Conservation (phyloP, 2,113 vertebrate species). For the Corythornis cristatus region DNA sequence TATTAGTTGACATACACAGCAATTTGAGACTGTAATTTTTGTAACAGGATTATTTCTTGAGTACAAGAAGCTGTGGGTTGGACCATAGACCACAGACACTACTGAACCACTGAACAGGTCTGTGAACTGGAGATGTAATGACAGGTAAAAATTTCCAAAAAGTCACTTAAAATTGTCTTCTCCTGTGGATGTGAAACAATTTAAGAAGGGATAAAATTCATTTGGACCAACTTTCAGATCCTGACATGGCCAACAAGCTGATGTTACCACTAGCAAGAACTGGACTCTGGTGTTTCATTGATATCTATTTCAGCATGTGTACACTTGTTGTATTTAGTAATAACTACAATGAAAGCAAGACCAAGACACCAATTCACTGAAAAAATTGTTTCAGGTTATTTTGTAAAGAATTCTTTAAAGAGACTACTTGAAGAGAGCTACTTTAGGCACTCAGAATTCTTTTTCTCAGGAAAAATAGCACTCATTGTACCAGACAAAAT, state of each 20-base stretch:
- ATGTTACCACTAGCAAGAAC: background rate
- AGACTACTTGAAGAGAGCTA: background rate
- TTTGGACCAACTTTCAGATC: background rate
- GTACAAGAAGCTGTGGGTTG: background rate
- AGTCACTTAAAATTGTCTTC: background rate
- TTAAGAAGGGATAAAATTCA: background rate
- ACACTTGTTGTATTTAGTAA: background rate
- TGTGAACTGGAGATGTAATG: background rate
- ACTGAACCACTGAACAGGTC: background rate
- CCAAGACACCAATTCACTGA: background rate
- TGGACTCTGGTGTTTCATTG: background rate
- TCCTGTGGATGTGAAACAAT: background rate
- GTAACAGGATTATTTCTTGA: background rate
- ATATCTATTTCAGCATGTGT: background rate
- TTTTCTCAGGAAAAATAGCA: background rate
- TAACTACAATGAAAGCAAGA: background rate
- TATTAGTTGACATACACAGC: background rate
- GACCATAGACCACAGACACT: background rate
- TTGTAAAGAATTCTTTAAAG: background rate
- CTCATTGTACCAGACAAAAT: background rate
- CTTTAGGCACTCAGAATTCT: background rate
- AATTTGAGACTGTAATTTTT: background rate
- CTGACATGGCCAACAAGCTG: background rate
- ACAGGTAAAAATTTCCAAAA: constrained; percentile 2
- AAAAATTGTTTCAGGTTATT: background rate